Evolutionary conservation across 2,888 invertebrate species (phyloP), one percentile per base, ranked within the genome.

Genomic region (Pollenia labialis): DNA sequence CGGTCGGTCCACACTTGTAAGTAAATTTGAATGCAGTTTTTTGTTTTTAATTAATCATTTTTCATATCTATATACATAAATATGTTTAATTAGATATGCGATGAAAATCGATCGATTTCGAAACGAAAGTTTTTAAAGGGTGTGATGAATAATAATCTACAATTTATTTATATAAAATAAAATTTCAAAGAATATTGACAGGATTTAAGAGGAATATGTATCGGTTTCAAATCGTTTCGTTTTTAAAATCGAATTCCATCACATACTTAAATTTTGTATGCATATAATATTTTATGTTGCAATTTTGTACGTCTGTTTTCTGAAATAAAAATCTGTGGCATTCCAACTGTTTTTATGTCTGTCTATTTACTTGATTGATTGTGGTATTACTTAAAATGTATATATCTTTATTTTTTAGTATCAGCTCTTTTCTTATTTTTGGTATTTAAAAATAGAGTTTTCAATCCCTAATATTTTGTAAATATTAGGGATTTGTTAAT

Each of bases 401-500:
- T 56, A 68, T 60, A 52, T 32, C 32, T 46, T 79, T 50, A 46
- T 62, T 79, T 75, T 60, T 77, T 68, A 46, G 60, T 68, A 58
- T 66, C 42, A 69, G 56, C 8, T 58, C 52, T 79, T 46, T 66
- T 50, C 60, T 40, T 18, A 18, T 81, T 79, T 71, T 86, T 80
- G 56, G 71, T 76, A 75, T 83, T 68, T 14, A 56, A 46, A 23
- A 58, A 46, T 44, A 16, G 18, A 46, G 11, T 52, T 46, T 62
- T 62, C 0, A 75, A 75, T 79, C 40, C 64, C 58, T 56, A 44
- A 44, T 71, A 62, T 86, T 85, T 82, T 75, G 12, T 48, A 74
- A 82, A 80, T 80, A 69, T 52, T 60, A 74, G 69, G 74, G 77
- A 82, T 81, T 81, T 60, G 18, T 69, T 62, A 62, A 44, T 56